Evolutionary conservation across 2,888 invertebrate species (phyloP).

Genomic region (Yponomeuta malinellus): DNA sequence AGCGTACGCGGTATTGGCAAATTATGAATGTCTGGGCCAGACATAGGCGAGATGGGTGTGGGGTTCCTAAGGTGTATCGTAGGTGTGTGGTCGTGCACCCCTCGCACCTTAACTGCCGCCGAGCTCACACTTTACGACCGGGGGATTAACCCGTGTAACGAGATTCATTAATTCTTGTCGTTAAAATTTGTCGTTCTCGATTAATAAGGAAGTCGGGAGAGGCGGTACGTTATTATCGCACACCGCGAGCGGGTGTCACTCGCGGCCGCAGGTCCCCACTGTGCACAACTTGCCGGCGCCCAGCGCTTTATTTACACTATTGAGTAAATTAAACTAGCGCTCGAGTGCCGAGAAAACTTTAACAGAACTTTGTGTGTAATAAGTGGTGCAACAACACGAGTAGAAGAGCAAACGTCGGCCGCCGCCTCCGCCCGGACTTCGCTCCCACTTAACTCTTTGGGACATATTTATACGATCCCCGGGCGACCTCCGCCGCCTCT

Average conservation of each 20-base stretch:
- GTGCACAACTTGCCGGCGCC: constrained; percentile 70
- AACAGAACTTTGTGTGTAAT: constrained; percentile 76
- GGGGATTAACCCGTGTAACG: constrained; percentile 77
- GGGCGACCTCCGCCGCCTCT: constrained; percentile 63
- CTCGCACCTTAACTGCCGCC: constrained; percentile 65
- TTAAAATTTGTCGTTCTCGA: constrained; percentile 78
- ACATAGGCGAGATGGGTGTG: background rate
- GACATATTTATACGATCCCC: constrained; percentile 77
- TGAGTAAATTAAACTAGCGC: constrained; percentile 76
- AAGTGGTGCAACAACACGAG: constrained; percentile 77
- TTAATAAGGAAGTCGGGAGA: constrained; percentile 73
- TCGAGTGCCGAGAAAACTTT: constrained; percentile 73
- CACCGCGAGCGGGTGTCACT: constrained; percentile 45
- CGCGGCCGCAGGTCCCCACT: constrained; percentile 46
- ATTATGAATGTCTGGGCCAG: background rate
- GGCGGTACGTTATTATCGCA: constrained; percentile 70
- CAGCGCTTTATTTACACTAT: constrained; percentile 75
- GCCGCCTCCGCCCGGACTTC: constrained; percentile 71
- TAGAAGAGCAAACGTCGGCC: constrained; percentile 76
- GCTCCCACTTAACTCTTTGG: constrained; percentile 75
- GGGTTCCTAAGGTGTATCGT: constrained; percentile 21
- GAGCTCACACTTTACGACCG: constrained; percentile 72
- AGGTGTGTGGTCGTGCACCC: constrained; percentile 40
- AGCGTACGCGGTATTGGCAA: background rate
- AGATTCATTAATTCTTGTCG: constrained; percentile 78